These are phyloP conservation scores for Cassiopea andromeda DNA, from an alignment of 30 jellyfish, hydroid and myxozoan species.

Conservation along the genomic window DNA sequence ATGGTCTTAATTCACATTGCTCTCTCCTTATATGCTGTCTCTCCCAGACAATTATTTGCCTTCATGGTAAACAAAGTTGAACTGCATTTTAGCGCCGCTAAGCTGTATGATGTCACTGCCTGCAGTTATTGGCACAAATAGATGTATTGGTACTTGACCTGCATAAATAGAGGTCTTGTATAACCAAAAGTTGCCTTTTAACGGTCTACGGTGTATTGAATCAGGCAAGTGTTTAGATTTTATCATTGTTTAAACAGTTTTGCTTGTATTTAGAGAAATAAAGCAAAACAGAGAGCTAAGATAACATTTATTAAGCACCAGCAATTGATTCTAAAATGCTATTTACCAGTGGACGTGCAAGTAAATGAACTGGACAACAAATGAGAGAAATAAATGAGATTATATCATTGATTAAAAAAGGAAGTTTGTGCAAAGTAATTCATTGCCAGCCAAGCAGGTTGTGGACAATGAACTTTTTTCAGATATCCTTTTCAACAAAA, in stretches of 20 bases:
- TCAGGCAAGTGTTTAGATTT: not conserved
- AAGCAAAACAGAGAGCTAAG: not conserved
- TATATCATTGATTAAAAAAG: no score
- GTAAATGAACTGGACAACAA: no score
- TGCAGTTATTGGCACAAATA: not conserved
- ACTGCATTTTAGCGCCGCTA: not conserved
- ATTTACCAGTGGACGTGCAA: no score
- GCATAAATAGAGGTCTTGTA: not conserved
- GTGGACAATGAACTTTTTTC: no score
- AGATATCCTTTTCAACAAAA: no score
- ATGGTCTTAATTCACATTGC: not conserved
- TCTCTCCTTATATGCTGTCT: not conserved
- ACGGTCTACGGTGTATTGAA: not conserved
- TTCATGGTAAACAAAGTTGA: not conserved
- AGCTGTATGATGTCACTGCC: slow-evolving; percentile 1
- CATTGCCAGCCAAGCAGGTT: no score
- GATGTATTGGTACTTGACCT: slow-evolving; percentile 6
- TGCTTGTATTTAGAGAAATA: not conserved
- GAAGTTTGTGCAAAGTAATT: no score
- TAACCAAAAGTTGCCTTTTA: not conserved
- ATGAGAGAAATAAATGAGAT: no score
- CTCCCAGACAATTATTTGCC: not conserved
- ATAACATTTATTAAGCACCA: not conserved
- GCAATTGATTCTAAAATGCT: no score
- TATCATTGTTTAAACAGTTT: not conserved